These are phyloP conservation scores for Macheiramphus alcinus DNA, from an alignment of 2,113 vertebrate genomes.

Conservation along the genomic window DNA sequence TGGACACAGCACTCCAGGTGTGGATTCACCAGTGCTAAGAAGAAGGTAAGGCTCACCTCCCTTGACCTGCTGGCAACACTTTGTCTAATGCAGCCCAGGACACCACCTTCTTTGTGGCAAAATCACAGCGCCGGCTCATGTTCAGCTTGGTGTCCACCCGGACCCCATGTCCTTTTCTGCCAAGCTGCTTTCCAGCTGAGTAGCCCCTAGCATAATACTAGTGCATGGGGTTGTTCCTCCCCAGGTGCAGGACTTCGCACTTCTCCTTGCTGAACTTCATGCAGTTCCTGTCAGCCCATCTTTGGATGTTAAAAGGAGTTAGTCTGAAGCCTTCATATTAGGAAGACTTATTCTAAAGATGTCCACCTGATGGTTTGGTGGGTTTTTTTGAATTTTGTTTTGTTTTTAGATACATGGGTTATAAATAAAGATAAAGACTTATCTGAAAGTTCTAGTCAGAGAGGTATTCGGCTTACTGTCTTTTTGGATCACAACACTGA, in stretches of 20 bases:
- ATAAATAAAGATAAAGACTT: neutral
- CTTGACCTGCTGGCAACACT: neutral
- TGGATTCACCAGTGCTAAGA: neutral
- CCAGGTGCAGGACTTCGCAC: neutral
- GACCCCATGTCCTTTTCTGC: neutral
- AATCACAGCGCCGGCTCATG: neutral
- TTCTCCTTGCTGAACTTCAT: neutral
- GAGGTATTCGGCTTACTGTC: neutral
- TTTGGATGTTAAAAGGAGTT: neutral
- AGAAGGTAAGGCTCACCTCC: neutral
- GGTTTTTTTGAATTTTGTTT: fast-evolving
- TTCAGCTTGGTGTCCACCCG: neutral
- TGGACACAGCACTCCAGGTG: neutral
- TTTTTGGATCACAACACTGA: neutral
- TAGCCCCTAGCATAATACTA: neutral
- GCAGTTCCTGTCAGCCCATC: neutral
- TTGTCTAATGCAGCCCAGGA: neutral
- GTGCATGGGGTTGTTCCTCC: neutral
- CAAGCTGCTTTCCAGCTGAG: neutral
- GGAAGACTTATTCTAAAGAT: neutral
- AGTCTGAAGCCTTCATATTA: neutral
- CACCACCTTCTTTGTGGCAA: neutral
- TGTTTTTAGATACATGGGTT: neutral
- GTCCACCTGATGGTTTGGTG: neutral
- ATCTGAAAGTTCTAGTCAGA: neutral